Evolutionary conservation across 1,140 invertebrate species (phyloP).

Genomic region (Drosophila persimilis): DNA sequence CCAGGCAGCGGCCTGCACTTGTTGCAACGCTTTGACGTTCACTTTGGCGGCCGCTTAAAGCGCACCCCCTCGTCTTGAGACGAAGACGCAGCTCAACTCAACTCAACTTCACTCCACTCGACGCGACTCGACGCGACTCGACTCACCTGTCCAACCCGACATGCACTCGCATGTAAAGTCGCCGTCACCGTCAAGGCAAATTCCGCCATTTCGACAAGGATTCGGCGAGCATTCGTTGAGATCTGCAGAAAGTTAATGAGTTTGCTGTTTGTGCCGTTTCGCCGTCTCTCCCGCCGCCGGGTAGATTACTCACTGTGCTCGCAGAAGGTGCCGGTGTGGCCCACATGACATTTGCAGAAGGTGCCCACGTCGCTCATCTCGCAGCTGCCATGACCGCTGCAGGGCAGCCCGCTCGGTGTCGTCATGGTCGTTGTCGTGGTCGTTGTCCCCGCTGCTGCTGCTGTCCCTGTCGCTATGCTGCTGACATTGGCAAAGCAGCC

Average conservation of each 20-base stretch:
- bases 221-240: constrained; percentile 91
- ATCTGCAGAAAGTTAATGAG: constrained; percentile 85
- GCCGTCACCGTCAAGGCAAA: constrained; percentile 89
- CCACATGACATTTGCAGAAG: constrained; percentile 89
- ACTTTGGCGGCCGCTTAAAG: constrained; percentile 59
- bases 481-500: constrained; percentile 80
- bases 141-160: constrained; percentile 90
- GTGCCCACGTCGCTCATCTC: constrained; percentile 86
- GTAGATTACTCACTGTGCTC: constrained; percentile 86
- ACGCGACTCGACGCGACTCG: constrained; percentile 7
- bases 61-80: constrained; percentile 32
- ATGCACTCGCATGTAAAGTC: constrained; percentile 90
- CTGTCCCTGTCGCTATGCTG: constrained; percentile 47
- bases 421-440: constrained; percentile 39
- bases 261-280: constrained; percentile 46
- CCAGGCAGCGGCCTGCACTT: constrained; percentile 43
- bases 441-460: constrained; percentile 10
- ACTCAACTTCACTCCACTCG: constrained; percentile 2
- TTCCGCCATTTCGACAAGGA: constrained; percentile 91
- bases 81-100: constrained; percentile 17
- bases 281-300: constrained; percentile 2
- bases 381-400: constrained; percentile 92
- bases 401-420: constrained; percentile 84
- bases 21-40: constrained; percentile 67
- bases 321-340: constrained; percentile 90